These are phyloP conservation scores for Tribolium freemani DNA, from an alignment of 2,888 invertebrate genomes.

Conservation along the genomic window DNA sequence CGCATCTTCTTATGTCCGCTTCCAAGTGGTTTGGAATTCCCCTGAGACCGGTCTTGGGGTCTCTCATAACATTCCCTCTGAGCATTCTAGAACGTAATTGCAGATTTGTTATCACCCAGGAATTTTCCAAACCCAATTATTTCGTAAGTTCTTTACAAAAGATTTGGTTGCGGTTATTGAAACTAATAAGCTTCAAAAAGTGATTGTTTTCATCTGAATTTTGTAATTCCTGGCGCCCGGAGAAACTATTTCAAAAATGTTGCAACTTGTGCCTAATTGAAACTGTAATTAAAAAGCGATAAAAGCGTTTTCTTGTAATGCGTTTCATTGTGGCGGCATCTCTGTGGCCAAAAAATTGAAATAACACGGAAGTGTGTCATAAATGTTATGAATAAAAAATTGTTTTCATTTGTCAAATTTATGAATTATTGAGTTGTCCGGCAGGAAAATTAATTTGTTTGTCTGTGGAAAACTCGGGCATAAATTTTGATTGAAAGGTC, in stretches of 20 bases:
- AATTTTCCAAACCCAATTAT: background rate
- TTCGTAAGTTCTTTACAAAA: background rate
- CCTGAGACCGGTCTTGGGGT: background rate
- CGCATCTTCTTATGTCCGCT: background rate
- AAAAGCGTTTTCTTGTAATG: constrained; percentile 10
- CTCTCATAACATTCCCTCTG: background rate
- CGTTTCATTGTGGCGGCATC: background rate
- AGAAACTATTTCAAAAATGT: background rate
- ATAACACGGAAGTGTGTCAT: background rate
- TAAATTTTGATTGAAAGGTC: background rate
- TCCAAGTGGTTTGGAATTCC: background rate
- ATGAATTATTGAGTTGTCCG: too few species aligned
- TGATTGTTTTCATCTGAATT: background rate
- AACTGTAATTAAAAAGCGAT: background rate
- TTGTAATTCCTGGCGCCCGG: background rate
- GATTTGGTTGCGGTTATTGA: too few species aligned
- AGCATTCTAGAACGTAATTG: background rate
- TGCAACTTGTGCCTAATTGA: background rate
- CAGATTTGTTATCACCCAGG: background rate
- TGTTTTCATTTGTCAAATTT: background rate
- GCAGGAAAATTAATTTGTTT: background rate
- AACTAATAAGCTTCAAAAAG: background rate
- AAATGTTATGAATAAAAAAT: background rate
- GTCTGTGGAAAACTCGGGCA: background rate
- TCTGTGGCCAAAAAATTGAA: background rate